Base-by-base conservation (phyloP, 2,888 invertebrate species). In the Ligdia adustata region DNA sequence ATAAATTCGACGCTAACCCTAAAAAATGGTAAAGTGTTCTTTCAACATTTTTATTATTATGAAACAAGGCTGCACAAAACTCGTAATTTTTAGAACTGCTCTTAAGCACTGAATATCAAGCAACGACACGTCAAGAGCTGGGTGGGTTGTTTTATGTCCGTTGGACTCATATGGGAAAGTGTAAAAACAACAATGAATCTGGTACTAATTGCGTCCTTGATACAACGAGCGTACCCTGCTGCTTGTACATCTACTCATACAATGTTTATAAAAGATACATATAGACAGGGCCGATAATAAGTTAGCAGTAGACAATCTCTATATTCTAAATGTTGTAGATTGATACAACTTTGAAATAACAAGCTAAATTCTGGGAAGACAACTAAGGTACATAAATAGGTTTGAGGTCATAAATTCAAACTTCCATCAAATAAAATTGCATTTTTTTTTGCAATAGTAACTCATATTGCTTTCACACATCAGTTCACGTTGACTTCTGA, bases 241-340 rank as follows among this genome's bases (percentile, higher is more conserved):
- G 63, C 62, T 57, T 59, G 66, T 64, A n/a, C n/a, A n/a, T 66
- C 59, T 60, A 62, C 67, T 71, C 72, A 72, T 75, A 79, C 75
- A 77, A 69, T 77, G 75, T 78, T 79, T 79, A 74, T 72, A 77
- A 78, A 79, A 82, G 79, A 79, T 75, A 73, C 64, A 67, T 77
- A 80, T 72, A 77, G 73, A 75, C 62, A 62, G 56, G 69, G 62
- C 64, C 66, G 61, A 69, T 72, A 9, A 11, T 27, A 34, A 16
- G 2, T 7, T 1, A 9, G 3, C 40, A 40, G 34, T 40, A 28
- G 1, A 38, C 4, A 32, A 2, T 9, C 32, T 44, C 7, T 7
- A 9, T n/a, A n/a, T n/a, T n/a, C n/a, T n/a, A n/a, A n/a, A n/a
- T n/a, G n/a, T n/a, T n/a, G n/a, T n/a, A n/a, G n/a, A n/a, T n/a